A percentile compares a stretch with the other conserved stretches of the same genome.
Conservation (phyloP, 1,140 invertebrate genomes). For the Drosophila busckii region DNA sequence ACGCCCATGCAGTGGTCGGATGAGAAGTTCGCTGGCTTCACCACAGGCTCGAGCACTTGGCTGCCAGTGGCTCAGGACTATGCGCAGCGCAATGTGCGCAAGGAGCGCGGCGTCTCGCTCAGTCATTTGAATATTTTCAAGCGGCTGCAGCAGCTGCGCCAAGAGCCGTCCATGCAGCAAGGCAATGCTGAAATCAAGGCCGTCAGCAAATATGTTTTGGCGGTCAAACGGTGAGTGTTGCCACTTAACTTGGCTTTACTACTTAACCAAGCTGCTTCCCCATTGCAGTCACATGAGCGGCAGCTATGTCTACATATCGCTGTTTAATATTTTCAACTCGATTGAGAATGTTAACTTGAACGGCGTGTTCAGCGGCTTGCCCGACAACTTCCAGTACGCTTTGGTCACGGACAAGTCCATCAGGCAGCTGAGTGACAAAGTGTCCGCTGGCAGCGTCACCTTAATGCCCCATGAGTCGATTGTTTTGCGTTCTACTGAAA, state of each 20-base stretch:
- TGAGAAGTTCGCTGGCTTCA: constrained; percentile 54
- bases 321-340: constrained; percentile 62
- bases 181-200: constrained; percentile 58
- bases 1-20: constrained; percentile 90
- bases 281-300: constrained; percentile 41
- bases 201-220: constrained; percentile 59
- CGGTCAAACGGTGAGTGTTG: constrained; percentile 58
- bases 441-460: constrained; percentile 49
- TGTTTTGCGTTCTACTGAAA: constrained; percentile 58
- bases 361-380: constrained; percentile 44
- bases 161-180: constrained; percentile 54
- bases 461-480: constrained; percentile 64
- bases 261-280: neutral
- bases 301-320: constrained; percentile 54
- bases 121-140: constrained; percentile 71
- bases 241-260: neutral
- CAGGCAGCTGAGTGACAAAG: constrained; percentile 46
- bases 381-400: constrained; percentile 59
- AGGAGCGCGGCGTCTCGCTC: constrained; percentile 37
- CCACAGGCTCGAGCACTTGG: constrained; percentile 81
- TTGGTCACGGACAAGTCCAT: constrained; percentile 66
- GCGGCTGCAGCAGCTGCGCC: constrained; percentile 55
- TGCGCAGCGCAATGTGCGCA: constrained; percentile 79
- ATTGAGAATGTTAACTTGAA: constrained; percentile 61
- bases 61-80: constrained; percentile 83